These are phyloP conservation scores for Calosoma granatense DNA, from an alignment of 1,140 invertebrate genomes.

Conservation along the genomic window DNA sequence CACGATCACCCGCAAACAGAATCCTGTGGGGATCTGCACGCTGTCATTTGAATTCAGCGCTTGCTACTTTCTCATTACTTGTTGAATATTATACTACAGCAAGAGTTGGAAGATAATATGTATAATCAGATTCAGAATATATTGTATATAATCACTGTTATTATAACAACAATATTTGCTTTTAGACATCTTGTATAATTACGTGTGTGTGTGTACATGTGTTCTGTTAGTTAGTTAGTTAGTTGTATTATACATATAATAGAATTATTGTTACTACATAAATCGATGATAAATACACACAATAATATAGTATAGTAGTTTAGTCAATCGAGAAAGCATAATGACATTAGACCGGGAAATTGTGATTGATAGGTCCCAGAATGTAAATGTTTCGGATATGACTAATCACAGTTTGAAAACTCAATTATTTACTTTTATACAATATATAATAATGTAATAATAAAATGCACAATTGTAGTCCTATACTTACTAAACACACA, in stretches of 20 bases:
- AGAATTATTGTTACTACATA: too few species aligned
- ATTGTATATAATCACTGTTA: too few species aligned
- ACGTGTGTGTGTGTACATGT: too few species aligned
- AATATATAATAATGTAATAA: not conserved
- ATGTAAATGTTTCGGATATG: slow-evolving; percentile 5
- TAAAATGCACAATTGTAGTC: not conserved
- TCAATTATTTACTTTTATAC: slow-evolving; percentile 1
- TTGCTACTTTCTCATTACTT: not conserved
- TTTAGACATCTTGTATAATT: too few species aligned
- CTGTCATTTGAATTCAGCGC: too few species aligned
- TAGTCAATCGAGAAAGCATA: not conserved
- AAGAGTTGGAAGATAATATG: not conserved
- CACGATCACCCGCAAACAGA: not conserved
- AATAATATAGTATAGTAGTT: too few species aligned
- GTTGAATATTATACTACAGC: not conserved
- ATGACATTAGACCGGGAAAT: not conserved
- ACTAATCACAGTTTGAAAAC: slow-evolving; percentile 6
- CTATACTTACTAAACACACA: not conserved
- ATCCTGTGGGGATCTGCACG: not conserved
- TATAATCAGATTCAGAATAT: too few species aligned
- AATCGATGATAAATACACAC: too few species aligned
- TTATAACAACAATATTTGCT: too few species aligned
- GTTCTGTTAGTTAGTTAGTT: too few species aligned
- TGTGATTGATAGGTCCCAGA: slow-evolving; percentile 2
- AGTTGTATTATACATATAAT: too few species aligned